Evolutionary conservation across 2,888 invertebrate genomes (phyloP).

Genomic region (Cantharis nigra): DNA sequence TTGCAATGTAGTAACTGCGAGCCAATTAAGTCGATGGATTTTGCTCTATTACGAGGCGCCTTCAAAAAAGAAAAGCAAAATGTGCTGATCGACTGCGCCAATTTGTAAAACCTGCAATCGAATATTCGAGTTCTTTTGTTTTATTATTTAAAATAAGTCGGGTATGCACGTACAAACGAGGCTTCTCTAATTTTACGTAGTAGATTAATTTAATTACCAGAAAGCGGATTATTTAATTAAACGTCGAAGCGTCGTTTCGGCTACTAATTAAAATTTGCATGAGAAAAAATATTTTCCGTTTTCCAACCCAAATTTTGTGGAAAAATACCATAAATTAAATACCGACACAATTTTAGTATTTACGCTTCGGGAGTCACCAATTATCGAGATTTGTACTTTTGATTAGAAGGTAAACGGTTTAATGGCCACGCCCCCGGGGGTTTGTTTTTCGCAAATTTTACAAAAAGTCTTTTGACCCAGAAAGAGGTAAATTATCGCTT

Average conservation of each 20-base stretch:
- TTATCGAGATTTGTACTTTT: neutral
- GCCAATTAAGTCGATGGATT: neutral
- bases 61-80: neutral
- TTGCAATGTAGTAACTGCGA: neutral
- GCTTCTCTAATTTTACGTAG: neutral
- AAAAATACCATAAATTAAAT: no score
- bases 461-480: neutral
- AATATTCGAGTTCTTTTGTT: neutral
- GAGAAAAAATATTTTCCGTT: neutral
- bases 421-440: neutral
- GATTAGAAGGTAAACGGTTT: neutral
- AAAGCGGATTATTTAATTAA: neutral
- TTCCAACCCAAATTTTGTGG: neutral
- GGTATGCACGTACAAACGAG: neutral
- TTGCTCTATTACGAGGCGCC: neutral
- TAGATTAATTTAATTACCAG: neutral
- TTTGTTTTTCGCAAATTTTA: neutral
- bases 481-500: neutral
- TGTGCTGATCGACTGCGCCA: neutral
- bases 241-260: neutral
- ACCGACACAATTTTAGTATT: neutral
- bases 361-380: neutral
- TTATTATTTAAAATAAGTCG: neutral
- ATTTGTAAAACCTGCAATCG: neutral
- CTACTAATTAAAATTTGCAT: neutral